Evolutionary conservation across 2,797 vertebrate genomes (phyloP), one percentile per base, ranked within the genome.

Genomic region (Sciurus carolinensis): DNA sequence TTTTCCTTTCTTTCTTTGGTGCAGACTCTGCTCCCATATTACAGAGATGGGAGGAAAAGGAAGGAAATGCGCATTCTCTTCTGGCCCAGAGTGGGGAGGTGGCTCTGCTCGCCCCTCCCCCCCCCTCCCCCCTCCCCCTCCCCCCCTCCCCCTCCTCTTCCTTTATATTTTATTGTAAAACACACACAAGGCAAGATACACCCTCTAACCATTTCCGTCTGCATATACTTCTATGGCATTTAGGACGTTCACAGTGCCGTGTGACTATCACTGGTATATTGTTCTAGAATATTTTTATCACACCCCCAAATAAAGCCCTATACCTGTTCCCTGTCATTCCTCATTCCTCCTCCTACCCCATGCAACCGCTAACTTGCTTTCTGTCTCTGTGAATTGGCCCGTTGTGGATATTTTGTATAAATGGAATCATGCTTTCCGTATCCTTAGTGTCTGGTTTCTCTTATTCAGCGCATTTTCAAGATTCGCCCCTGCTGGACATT

Each of bases 161-260:
- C 18, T 57, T 22, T 57, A 8, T 20, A 57, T 22, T 57, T 57
- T 20, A 57, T 22, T 22, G 67, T 47, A 20, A 57, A 89, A 64
- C 18, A 44, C 57, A 22, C 3, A 42, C 18, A 33, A 50, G 9
- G 4, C 44, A 18, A 26, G 2, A 54, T 14, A 0, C 0, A 7
- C 73, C 17, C 62, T 52, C 20, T 24, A 64, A 22, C 54, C 52
- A 0, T 36, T 36, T 57, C 24, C 13, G 20, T 4, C 2, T 7
- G 7, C 8, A 20, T 3, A 3, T 10, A 5, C 1, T 15, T 3
- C 0, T 1, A 33, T 3, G 14, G 10, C 36, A 2, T n/a, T 15
- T 1, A 1, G 36, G 6, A 20, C 7, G 0, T 5, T 12, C 3
- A 0, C 13, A 1, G 0, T 3, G 4, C 2, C 4, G 3, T 4